Base-by-base conservation (phyloP, 1,140 invertebrate species). In the Mizuhopecten yessoensis region DNA sequence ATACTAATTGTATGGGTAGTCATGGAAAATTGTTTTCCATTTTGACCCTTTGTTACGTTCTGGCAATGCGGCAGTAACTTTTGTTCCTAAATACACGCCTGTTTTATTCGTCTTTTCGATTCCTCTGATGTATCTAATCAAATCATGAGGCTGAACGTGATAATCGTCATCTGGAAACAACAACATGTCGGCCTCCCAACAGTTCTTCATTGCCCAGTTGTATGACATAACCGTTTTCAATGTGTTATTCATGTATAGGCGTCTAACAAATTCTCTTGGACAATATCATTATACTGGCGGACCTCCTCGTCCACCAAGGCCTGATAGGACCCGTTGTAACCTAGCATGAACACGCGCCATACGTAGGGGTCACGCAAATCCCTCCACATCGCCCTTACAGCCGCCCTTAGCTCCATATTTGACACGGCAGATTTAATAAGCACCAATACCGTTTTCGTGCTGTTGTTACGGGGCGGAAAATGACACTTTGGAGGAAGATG, bases 1-100 rank as follows among this genome's bases (percentile, higher is more conserved):
- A 87, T 94, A 97, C 39, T 49, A 93, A 20, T 90, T 75, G 36
- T 94, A 94, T 1, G 95, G 94, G n/a, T 94, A 96, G 15, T 95
- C 94, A 34, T 93, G 93, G 39, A 90, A 87, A 0, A 94, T 90
- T 20, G 96, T 93, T 88, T 93, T 95, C 94, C 95, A 96, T 90
- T 94, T 94, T 23, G 90, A 91, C 34, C 9, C 0, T 33, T 75
- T 42, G 23, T 89, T 45, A 23, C 90, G 87, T n/a, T 88, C 87
- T 0, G 90, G 92, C 17, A 45, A 34, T 0, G 89, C 90, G 0
- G 33, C 42, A 7, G 86, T 34, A 49, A 33, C 86, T 20, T 11
- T 34, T 34, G 57, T 88, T n/a, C 90, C 87, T 2, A 45, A 33
- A 49, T 87, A 91, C 0, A 89, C 33, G 20, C 34, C 42, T 34